phyloP scores from a whole-genome alignment of 1,140 invertebrate genomes.

The Andrena cerasifolii region DNA sequence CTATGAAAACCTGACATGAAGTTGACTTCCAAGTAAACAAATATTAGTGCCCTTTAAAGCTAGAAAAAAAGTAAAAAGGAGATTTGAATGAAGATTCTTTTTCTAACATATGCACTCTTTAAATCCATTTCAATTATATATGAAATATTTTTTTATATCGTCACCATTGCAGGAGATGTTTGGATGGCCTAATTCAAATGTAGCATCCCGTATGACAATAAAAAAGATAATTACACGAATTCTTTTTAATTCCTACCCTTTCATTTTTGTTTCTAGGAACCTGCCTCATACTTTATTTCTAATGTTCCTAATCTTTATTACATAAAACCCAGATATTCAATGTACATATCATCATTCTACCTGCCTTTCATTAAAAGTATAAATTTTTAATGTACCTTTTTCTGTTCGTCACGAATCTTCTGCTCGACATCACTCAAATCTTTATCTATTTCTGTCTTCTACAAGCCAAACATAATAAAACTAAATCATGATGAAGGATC shows the following conservation, averaged over 20 bases:
- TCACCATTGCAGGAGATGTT: too few species aligned
- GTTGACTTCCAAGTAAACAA: too few species aligned
- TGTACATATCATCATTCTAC: constrained; percentile 28
- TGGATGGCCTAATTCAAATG: too few species aligned
- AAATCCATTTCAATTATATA: too few species aligned
- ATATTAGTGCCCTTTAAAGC: too few species aligned
- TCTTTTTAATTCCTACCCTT: neutral
- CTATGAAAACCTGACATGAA: too few species aligned
- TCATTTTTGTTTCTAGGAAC: neutral
- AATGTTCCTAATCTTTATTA: too few species aligned
- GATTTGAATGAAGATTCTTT: too few species aligned
- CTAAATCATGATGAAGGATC: constrained; percentile 67
- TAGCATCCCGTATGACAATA: too few species aligned
- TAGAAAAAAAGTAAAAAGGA: too few species aligned
- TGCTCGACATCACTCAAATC: constrained; percentile 85
- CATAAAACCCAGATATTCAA: constrained; percentile 6
- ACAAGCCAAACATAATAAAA: constrained; percentile 81
- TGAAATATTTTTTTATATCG: too few species aligned
- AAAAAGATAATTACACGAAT: neutral
- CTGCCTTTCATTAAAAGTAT: constrained; percentile 57
- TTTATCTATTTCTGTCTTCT: constrained; percentile 86
- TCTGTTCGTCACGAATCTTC: constrained; percentile 85
- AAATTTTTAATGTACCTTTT: constrained; percentile 83
- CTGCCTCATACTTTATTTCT: neutral
- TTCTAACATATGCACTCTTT: too few species aligned